These are phyloP conservation scores for Meloidogyne chitwoodi DNA, from an alignment of 1,140 invertebrate genomes.

Conservation along the genomic window DNA sequence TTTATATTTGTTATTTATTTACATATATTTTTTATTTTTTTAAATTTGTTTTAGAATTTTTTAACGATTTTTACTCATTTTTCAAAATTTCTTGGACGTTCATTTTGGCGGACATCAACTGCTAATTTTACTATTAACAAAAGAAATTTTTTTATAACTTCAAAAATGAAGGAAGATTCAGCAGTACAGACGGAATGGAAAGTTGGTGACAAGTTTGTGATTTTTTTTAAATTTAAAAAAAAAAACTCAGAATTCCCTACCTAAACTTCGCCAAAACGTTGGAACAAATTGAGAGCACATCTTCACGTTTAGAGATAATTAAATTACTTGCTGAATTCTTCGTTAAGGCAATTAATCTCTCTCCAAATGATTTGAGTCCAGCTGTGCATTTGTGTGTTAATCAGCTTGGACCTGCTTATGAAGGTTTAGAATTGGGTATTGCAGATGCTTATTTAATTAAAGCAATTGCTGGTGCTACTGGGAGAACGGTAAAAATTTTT, in stretches of 20 bases:
- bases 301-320: conserved; percentile 78
- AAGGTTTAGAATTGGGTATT: conserved; percentile 79
- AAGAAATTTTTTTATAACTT: background rate
- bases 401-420: conserved; percentile 86
- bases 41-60: background rate
- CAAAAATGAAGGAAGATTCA: conserved; percentile 11
- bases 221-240: background rate
- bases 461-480: conserved; percentile 80
- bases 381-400: conserved; percentile 86
- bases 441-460: conserved; percentile 76
- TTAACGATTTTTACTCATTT: background rate
- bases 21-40: background rate
- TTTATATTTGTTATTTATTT: background rate
- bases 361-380: conserved; percentile 76
- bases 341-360: conserved; percentile 64
- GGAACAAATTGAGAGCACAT: conserved; percentile 82
- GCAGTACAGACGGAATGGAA: conserved; percentile 31
- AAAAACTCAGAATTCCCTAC: conserved; percentile 80
- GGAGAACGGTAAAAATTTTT: conserved; percentile 65
- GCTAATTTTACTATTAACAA: background rate
- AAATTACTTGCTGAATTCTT: conserved; percentile 84
- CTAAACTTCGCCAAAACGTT: conserved; percentile 83
- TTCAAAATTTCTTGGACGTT: background rate
- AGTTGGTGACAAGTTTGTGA: conserved; percentile 32
- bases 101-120: background rate